Base-by-base conservation (phyloP, 2,113 vertebrate species). In the Herpailurus yagouaroundi region DNA sequence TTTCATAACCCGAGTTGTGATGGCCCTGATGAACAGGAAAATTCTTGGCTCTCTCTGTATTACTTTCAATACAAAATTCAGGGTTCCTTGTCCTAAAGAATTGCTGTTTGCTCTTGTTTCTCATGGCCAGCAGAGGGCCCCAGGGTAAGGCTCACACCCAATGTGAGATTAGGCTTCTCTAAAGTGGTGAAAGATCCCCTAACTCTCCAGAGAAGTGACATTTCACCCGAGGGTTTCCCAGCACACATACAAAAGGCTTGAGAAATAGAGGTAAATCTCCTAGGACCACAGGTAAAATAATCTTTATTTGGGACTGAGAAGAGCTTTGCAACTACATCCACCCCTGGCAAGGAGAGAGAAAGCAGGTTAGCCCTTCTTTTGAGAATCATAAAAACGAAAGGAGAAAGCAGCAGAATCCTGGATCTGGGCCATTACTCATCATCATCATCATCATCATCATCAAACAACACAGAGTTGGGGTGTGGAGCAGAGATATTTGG, bases 181-280 rank as follows among this genome's bases (percentile, higher is more conserved):
- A 0, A 27, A n/a, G 33, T 19, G 50, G 3, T 29, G n/a, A 89
- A 91, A 96, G 77, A 57, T 60, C 18, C 25, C 8, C n/a, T 52
- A 41, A n/a, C 80, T 84, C 71, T 77, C 64, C 38, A 23, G 90
- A 83, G 87, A 83, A 71, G 68, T 73, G 55, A 80, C 87, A 52
- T 87, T 93, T 87, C 76, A 95, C 79, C 88, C 16, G 16, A 25
- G 12, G 77, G 82, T 57, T 97, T 96, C 94, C 82, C 94, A 92
- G 96, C 48, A 68, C 48, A 66, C 25, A 80, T 7, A 94, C 63
- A 84, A 95, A 96, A 79, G 77, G 21, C 74, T 36, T 79, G 45
- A 84, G 63, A 91, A 81, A 60, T 6, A 11, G 87, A 80, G 33
- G 83, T 52, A 4, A 33, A 23, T 74, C 93, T 80, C 87, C 69